Evolutionary conservation across 2,113 vertebrate genomes (phyloP).

Genomic region (Phyllostomus discolor): DNA sequence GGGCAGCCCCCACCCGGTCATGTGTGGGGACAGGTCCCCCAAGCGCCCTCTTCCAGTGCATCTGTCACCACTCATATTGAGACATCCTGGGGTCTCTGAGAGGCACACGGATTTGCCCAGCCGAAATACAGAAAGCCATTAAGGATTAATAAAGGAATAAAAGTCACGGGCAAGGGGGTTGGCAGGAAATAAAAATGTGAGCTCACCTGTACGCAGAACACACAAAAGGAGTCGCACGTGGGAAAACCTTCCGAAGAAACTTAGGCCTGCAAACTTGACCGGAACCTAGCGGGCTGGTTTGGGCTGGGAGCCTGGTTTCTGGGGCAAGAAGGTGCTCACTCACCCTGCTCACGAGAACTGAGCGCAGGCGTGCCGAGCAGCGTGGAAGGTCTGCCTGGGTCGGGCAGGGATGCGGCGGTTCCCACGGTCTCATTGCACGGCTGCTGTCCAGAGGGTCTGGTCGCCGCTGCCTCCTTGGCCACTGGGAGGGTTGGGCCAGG

Average conservation of each 20-base stretch:
- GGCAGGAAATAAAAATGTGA: neutral
- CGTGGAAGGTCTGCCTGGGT: no score
- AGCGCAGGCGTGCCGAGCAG: neutral
- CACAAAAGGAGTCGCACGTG: fast-evolving
- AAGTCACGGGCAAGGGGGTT: neutral
- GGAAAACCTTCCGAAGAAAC: neutral
- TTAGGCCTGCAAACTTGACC: no score
- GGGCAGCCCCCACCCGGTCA: neutral
- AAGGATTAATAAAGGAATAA: neutral
- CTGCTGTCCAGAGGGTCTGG: no score
- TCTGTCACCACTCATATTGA: neutral
- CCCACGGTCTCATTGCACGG: neutral
- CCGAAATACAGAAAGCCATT: neutral
- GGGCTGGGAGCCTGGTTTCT: neutral
- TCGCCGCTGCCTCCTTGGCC: no score
- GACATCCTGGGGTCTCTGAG: neutral
- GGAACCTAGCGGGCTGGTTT: neutral
- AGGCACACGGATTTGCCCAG: neutral
- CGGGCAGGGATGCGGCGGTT: fast-evolving
- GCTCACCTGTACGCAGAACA: neutral
- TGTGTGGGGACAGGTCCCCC: neutral
- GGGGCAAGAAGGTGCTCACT: neutral
- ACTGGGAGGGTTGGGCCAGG: no score
- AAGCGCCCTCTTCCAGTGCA: neutral
- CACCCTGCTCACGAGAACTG: fast-evolving